phyloP scores from a whole-genome alignment of 2,888 invertebrate genomes.

The Erebia aethiops region DNA sequence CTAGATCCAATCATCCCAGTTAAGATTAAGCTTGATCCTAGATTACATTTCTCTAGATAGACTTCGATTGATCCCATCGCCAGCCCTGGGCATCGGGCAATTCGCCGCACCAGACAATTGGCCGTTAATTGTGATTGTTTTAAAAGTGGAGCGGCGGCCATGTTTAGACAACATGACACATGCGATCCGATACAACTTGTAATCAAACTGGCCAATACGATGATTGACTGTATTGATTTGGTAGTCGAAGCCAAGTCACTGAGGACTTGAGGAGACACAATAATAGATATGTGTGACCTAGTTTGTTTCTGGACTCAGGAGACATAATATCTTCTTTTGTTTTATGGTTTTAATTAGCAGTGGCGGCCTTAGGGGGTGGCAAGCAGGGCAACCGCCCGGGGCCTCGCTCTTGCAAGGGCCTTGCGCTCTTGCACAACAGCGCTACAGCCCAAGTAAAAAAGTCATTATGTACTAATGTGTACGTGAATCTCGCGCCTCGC shows the following conservation, averaged over 20 bases:
- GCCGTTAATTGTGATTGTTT: slow-evolving; percentile 72
- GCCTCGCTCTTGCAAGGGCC: too few relatives aligned
- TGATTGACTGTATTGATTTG: slow-evolving; percentile 9
- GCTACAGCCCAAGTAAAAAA: too few relatives aligned
- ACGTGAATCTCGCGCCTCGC: too few relatives aligned
- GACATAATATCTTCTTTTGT: too few relatives aligned
- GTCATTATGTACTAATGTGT: too few relatives aligned
- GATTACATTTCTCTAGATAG: background rate
- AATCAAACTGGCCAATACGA: slow-evolving; percentile 21
- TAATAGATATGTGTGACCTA: background rate
- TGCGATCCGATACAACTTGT: slow-evolving; percentile 31
- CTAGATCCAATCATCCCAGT: background rate
- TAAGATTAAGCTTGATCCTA: background rate
- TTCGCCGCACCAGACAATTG: slow-evolving; percentile 62
- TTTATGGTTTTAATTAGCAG: too few relatives aligned
- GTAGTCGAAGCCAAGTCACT: background rate
- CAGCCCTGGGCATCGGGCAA: slow-evolving; percentile 36
- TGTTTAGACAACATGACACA: slow-evolving; percentile 53
- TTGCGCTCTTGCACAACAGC: too few relatives aligned
- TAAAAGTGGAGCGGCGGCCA: slow-evolving; percentile 63
- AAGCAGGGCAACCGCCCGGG: too few relatives aligned
- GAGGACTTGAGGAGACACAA: background rate
- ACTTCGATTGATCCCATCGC: background rate
- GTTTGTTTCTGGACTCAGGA: too few relatives aligned
- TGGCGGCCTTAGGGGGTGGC: too few relatives aligned